Percentiles rank a stretch among this genome's conserved stretches.
These are phyloP conservation scores for Felis catus DNA, from an alignment of 2,113 vertebrate species.

Conservation along the genomic window F.catus_Fca126_mat1.0 CM031412.1:182516501-182517000, in stretches of 20 bases:
- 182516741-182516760: not conserved
- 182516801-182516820: not conserved
- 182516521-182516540: conserved; percentile 46
- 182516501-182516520: conserved; percentile 7
- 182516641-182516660: conserved; percentile 68
- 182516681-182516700: conserved; percentile 23
- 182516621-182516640: conserved; percentile 65
- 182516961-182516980: not conserved
- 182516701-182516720: conserved; percentile 19
- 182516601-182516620: conserved; percentile 72
- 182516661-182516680: conserved; percentile 68
- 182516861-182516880: not conserved
- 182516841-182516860: not conserved
- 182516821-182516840: not conserved
- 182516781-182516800: not conserved
- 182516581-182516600: conserved; percentile 68
- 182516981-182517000: not conserved
- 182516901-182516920: not conserved
- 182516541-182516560: conserved; percentile 13
- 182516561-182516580: conserved; percentile 46
- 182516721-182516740: not conserved
- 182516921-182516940: conserved; percentile 1
- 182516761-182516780: not conserved
- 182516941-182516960: not conserved
- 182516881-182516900: not conserved